These are phyloP conservation scores for Gordius sp. DNA, from an alignment of 2,888 invertebrate species.

Conservation along the genomic window DNA sequence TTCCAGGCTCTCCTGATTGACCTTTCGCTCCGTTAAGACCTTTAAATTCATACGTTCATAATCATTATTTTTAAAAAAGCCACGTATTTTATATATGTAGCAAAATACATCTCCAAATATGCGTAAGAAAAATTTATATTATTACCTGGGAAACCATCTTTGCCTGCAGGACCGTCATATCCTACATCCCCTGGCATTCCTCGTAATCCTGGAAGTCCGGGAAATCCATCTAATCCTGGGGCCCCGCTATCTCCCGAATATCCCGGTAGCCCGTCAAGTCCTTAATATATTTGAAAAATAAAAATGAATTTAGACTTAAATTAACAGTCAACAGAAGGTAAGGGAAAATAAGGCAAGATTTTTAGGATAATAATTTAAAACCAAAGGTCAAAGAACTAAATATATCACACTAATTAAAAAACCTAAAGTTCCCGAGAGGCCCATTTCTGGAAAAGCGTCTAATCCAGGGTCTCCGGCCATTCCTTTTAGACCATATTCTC, in stretches of 20 bases:
- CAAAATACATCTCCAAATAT: background rate
- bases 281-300: too few species aligned
- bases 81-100: background rate
- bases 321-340: too few species aligned
- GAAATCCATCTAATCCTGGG: constrained; percentile 20
- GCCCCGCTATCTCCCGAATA: constrained; percentile 21
- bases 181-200: constrained; percentile 37
- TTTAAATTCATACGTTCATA: background rate
- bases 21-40: constrained; percentile 2
- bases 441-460: too few species aligned
- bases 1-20: background rate
- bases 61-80: background rate
- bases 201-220: constrained; percentile 37
- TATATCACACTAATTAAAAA: too few species aligned
- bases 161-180: constrained; percentile 19
- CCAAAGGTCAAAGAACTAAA: too few species aligned
- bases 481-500: constrained; percentile 20
- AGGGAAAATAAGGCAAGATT: too few species aligned
- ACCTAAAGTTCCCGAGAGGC: too few species aligned
- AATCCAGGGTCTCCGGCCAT: constrained; percentile 20
- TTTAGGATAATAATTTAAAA: too few species aligned
- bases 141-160: constrained; percentile 27
- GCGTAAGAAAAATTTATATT: constrained; percentile 14
- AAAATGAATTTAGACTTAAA: too few species aligned
- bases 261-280: constrained; percentile 19